phyloP scores from a whole-genome alignment of 2,888 invertebrate genomes.

The Oxyteleia sp. region DNA sequence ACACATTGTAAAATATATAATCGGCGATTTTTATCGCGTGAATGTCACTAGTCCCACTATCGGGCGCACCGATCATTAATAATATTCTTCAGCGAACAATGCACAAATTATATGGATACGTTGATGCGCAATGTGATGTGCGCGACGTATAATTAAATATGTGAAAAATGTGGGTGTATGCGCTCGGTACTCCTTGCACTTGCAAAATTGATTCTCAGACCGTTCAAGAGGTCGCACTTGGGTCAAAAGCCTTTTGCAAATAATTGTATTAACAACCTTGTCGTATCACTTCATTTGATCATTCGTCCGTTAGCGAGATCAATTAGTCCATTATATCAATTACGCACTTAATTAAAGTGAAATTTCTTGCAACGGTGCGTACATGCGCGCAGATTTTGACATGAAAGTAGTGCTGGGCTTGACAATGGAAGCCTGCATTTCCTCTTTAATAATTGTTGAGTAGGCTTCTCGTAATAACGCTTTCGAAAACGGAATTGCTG shows the following conservation, averaged over 20 bases:
- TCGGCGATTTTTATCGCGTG: constrained; percentile 2
- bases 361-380: constrained; percentile 53
- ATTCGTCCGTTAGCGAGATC: constrained; percentile 78
- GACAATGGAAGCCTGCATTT: constrained; percentile 68
- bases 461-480: constrained; percentile 39
- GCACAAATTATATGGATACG: constrained; percentile 51
- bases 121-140: constrained; percentile 42
- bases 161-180: constrained; percentile 50
- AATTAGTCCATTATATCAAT: constrained; percentile 86
- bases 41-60: constrained; percentile 40
- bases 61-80: constrained; percentile 46
- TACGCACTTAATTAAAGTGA: constrained; percentile 78
- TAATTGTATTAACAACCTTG: constrained; percentile 81
- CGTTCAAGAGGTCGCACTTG: constrained; percentile 77
- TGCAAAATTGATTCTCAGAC: constrained; percentile 85
- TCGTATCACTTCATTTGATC: constrained; percentile 74
- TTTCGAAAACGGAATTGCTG: constrained; percentile 36
- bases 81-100: constrained; percentile 51
- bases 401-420: constrained; percentile 35
- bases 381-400: constrained; percentile 64
- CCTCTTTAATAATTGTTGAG: constrained; percentile 65
- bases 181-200: constrained; percentile 40
- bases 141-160: constrained; percentile 62
- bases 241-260: constrained; percentile 85
- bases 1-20: constrained; percentile 11